Conservation (phyloP, 2,888 invertebrate species). For the Parnassius smintheus region DNA sequence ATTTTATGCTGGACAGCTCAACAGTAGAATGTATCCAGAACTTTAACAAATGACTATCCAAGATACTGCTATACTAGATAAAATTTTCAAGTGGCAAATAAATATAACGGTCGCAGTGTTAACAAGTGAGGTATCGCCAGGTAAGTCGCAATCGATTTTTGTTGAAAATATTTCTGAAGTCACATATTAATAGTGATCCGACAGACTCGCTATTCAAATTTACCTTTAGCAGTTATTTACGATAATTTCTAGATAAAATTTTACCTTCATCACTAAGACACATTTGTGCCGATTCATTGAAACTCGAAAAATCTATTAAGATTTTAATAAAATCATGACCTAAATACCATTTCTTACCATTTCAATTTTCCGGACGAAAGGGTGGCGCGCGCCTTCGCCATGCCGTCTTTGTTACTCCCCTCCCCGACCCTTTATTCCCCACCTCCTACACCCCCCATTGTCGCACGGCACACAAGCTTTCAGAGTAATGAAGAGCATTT, state of each 20-base stretch:
- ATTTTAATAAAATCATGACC: conserved; percentile 79
- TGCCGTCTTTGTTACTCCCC: conserved; percentile 68
- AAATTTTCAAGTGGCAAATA: too few relatives aligned
- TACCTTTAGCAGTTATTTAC: not conserved
- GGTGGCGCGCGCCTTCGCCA: conserved; percentile 68
- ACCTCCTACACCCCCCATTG: conserved; percentile 63
- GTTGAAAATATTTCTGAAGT: too few relatives aligned
- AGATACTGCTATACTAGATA: too few relatives aligned
- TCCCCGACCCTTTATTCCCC: conserved; percentile 35
- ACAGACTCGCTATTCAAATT: too few relatives aligned
- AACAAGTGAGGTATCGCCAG: too few relatives aligned
- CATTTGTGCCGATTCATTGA: conserved; percentile 16
- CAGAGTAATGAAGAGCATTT: conserved; percentile 82
- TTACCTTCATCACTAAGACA: not conserved
- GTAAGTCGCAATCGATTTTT: too few relatives aligned
- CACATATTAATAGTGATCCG: too few relatives aligned
- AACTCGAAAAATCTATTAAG: conserved; percentile 55
- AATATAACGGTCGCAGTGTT: too few relatives aligned
- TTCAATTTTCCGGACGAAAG: conserved; percentile 80
- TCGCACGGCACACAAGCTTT: conserved; percentile 80
- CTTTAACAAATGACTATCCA: too few relatives aligned
- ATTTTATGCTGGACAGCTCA: too few relatives aligned
- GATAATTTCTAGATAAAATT: not conserved
- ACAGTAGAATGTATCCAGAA: too few relatives aligned
- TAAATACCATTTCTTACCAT: conserved; percentile 78